These are phyloP conservation scores for Mastomys natalensis DNA, from an alignment of 2,113 vertebrate genomes.

Conservation along the genomic window DNA sequence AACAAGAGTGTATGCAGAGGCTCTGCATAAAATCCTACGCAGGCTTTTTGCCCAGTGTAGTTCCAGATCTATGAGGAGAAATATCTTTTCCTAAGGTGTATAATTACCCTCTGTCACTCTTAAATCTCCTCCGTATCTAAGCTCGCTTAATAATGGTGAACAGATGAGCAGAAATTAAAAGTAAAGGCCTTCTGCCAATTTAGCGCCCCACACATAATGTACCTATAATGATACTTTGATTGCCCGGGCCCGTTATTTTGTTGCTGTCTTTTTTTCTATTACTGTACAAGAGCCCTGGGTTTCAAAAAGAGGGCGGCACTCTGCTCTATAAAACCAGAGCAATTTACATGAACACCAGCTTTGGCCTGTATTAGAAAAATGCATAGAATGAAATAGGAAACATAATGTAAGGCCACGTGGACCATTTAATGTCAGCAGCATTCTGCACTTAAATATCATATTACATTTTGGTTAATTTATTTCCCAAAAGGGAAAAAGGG, in stretches of 20 bases:
- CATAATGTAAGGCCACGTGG: conserved; percentile 47
- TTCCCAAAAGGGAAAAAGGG: conserved; percentile 63
- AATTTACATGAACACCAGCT: conserved; percentile 78
- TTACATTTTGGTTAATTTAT: conserved; percentile 66
- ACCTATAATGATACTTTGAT: conserved; percentile 88
- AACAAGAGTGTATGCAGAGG: conserved; percentile 56
- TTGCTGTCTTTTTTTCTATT: conserved; percentile 84
- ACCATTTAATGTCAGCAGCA: neutral
- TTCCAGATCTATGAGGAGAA: conserved; percentile 86
- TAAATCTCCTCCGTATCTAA: conserved; percentile 87
- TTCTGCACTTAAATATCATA: conserved; percentile 48
- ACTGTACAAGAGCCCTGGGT: conserved; percentile 71
- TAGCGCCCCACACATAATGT: conserved; percentile 87
- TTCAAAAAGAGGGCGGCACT: conserved; percentile 73
- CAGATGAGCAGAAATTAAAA: conserved; percentile 89
- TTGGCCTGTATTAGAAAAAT: conserved; percentile 75
- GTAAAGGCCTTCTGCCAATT: conserved; percentile 88
- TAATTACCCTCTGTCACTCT: conserved; percentile 89
- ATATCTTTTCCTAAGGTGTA: conserved; percentile 86
- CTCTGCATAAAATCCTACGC: conserved; percentile 74
- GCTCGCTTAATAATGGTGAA: conserved; percentile 89
- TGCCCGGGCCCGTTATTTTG: conserved; percentile 88
- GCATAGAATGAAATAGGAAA: conserved; percentile 33
- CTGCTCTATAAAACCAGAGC: conserved; percentile 77
- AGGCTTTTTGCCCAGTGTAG: conserved; percentile 77